Evolutionary conservation across 2,888 invertebrate species (phyloP), one percentile per base, ranked within the genome.

Genomic region (Synanthedon andrenaeformis): DNA sequence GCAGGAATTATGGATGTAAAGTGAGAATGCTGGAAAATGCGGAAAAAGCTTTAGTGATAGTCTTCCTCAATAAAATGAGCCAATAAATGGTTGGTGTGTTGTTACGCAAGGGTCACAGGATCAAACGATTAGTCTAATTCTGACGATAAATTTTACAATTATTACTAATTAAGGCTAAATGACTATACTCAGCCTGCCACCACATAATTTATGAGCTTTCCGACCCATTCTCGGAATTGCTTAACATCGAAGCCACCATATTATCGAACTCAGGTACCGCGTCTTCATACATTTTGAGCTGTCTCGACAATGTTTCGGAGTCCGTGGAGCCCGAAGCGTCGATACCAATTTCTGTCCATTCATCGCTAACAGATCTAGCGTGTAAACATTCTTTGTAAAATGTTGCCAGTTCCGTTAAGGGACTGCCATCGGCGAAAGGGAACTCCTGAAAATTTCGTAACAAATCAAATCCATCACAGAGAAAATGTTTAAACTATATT

Each of bases 381-480:
- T 90, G 90, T 69, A 94, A 90, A 78, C 94, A 95, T 68, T 95
- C 94, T 41, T 92, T 89, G 80, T 93, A 95, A 81, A 95, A 95
- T 58, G 90, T 89, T 1, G 94, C 93, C 58, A 95, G 84, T 67
- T 95, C 95, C 50, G 91, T 91, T 65, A 92, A 92, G 0, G 91
- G 90, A 64, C 91, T 92, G 56, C 91, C 89, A 58, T 91, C 92
- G 51, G 94, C 94, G 72, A 95, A 95, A 3, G 95, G 94, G 52
- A 94, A 92, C 79, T 93, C 93, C 94, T 94, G 88, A 2, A 69
- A 71, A 42, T 35, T 35, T 35, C 8, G 35, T 35, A 35, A 35
- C 35, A 35, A 10, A 35, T 35, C 35, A 35, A 35, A 35, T 35
- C 35, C 8, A 35, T 35, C 35, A 52, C 4, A 45, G 35, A 52